A percentile compares a stretch with the other conserved stretches of the same genome.
Evolutionary conservation across 2,888 invertebrate species (phyloP).

Genomic region (Coenonympha arcania): DNA sequence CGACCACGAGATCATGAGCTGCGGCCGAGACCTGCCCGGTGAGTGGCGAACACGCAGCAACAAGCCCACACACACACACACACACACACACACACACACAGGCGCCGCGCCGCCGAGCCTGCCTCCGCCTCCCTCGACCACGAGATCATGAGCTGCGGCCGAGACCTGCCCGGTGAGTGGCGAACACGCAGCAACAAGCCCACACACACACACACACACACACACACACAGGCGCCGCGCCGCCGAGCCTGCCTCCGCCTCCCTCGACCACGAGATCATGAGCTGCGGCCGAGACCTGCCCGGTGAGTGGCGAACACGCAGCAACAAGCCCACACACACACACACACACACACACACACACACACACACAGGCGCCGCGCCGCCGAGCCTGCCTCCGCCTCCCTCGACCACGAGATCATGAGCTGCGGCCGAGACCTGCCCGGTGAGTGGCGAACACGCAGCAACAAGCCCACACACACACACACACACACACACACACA

Average conservation of each 20-base stretch:
- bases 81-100: background rate
- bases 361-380: constrained; percentile 25
- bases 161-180: constrained; percentile 56
- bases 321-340: background rate
- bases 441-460: constrained; percentile 38
- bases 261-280: constrained; percentile 71
- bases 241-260: constrained; percentile 62
- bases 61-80: background rate
- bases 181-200: background rate
- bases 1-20: constrained; percentile 71
- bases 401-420: constrained; percentile 71
- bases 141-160: constrained; percentile 67
- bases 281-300: constrained; percentile 60
- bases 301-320: constrained; percentile 38
- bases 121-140: constrained; percentile 68
- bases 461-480: background rate
- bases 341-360: background rate
- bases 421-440: constrained; percentile 60
- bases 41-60: constrained; percentile 19
- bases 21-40: constrained; percentile 60
- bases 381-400: constrained; percentile 62
- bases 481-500: background rate
- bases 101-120: constrained; percentile 56
- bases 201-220: background rate
- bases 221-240: constrained; percentile 23